Evolutionary conservation across 2,888 invertebrate genomes (phyloP), one percentile per base, ranked within the genome.

Genomic region (Mythimna loreyi): DNA sequence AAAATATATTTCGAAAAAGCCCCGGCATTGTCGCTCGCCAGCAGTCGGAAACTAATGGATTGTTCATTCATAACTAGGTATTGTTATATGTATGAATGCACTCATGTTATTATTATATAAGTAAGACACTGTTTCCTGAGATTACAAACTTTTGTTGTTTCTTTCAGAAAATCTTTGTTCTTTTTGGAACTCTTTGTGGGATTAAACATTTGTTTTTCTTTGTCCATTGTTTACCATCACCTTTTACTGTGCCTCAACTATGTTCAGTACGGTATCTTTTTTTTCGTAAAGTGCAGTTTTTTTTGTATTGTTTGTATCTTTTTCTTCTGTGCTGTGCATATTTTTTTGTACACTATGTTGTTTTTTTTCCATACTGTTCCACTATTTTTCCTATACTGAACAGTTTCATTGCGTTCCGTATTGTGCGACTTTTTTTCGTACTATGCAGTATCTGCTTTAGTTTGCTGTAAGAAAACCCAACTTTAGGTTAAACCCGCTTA

Each of bases 1-100:
- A 69, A 80, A 82, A 71, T 71, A 53, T 69, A 63, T 75, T 78
- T 67, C 49, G 40, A 70, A 69, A 72, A 79, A 69, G 49, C n/a
- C 61, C 53, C 56, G 64, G 58, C 74, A 57, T 65, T 56, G 61
- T 69, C 72, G 62, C 62, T 73, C 33, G 72, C 71, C 43, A 67
- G 66, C 47, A 63, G 43, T 71, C 49, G 45, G 52, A 47, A 72
- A 72, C 67, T 67, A 76, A 76, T 71, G 69, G 69, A 76, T 80
- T 80, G 65, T 78, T 67, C 70, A 59, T 74, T 74, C 57, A 65
- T 70, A 74, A 62, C 40, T 40, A 40, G 40, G 58, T 69, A 66
- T 63, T 65, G 53, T 53, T 73, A 63, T 43, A 47, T 55, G 47
- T 74, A 55, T 73, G 59, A 72, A 60, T 72, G 53, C 53, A 75